A percentile compares a stretch with the other conserved stretches of the same genome.
Evolutionary conservation across 1,140 invertebrate genomes (phyloP).

Genomic region (Drosophila azteca): DNA sequence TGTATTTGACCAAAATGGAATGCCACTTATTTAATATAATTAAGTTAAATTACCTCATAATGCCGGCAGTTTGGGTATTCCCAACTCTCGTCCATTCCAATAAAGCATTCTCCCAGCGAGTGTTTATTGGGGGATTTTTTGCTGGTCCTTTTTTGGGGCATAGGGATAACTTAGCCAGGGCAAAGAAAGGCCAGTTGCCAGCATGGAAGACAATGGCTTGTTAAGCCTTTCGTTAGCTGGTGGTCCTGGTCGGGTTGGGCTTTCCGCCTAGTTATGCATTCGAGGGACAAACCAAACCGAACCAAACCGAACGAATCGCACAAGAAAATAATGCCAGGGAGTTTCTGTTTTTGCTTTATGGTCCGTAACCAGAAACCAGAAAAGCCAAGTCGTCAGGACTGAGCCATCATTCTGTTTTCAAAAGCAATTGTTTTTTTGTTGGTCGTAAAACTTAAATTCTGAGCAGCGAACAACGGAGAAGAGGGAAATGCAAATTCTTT

Average conservation of each 20-base stretch:
- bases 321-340: background rate
- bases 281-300: constrained; percentile 21
- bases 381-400: background rate
- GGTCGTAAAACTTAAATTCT: constrained; percentile 35
- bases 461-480: background rate
- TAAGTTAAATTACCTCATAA: no score
- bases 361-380: background rate
- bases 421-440: constrained; percentile 23
- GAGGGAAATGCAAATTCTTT: constrained; percentile 6
- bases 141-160: constrained; percentile 23
- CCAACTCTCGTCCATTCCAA: no score
- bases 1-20: no score
- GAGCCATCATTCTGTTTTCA: constrained; percentile 17
- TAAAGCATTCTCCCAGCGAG: no score
- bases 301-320: constrained; percentile 6
- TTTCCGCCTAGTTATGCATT: constrained; percentile 62
- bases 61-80: no score
- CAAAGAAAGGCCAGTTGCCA: background rate
- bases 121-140: no score
- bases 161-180: no score
- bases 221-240: constrained; percentile 23
- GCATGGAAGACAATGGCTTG: background rate
- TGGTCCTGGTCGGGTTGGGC: constrained; percentile 33
- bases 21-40: no score
- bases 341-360: constrained; percentile 39